Base-by-base conservation (phyloP, 2,888 invertebrate genomes). In the Branchipolynoe longqiensis region DNA sequence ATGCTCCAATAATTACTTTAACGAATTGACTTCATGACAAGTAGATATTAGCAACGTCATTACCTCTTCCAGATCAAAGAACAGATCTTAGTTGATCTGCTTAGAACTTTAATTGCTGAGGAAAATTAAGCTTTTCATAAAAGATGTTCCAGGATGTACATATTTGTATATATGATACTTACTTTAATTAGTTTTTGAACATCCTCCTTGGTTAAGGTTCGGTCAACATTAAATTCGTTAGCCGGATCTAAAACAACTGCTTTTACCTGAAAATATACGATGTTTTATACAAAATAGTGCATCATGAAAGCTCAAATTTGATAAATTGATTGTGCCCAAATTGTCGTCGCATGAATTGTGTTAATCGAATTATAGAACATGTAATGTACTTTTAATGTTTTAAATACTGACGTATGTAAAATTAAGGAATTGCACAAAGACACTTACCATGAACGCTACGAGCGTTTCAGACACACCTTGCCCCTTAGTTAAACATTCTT, bases 221-320 rank as follows among this genome's bases (percentile, higher is more conserved):
- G 89, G 86, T 94, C 93, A 31, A 94, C 93, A 90, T 93, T 93
- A 87, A 94, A 94, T 85, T 93, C 92, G 91, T 94, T 94, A n/a
- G 89, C 87, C 74, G 94, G 94, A 88, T 94, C 93, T 36, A 94
- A 89, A 1, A 94, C 94, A 40, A 93, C 93, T 31, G 93, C 93
- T 90, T 93, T 93, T 31, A 93, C 93, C 93, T 93, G 86, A 82
- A 88, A 88, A 54, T 73, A 69, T 58, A 48, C 18, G 48, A 18
- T 48, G n/a, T n/a, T n/a, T n/a, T n/a, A n/a, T 48, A 48, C 48
- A 48, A 48, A 48, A n/a, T n/a, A n/a, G 8, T 48, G 18, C 48
- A 8, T 48, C 8, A 48, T 48, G 18, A 48, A 12, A 48, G 48
- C 8, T 48, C 8, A 12, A 48, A 8, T 48, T 48, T 48, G 48